Conservation (phyloP, 2,797 vertebrate species). For the Tamandua tetradactyla region DNA sequence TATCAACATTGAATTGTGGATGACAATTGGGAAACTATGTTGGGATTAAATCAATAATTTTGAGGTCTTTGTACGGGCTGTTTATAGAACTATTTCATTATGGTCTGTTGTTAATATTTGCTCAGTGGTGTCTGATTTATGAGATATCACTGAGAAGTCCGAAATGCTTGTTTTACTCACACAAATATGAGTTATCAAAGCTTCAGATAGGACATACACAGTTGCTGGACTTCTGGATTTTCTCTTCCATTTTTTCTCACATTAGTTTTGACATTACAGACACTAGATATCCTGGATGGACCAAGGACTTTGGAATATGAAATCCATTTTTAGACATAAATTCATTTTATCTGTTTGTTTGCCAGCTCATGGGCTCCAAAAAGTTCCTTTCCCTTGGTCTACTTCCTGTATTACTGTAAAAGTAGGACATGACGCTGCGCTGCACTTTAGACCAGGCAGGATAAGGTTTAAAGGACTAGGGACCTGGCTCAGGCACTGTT, state of each 20-base stretch:
- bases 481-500: neutral
- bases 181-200: slow-evolving; percentile 48
- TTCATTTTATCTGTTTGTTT: slow-evolving; percentile 9
- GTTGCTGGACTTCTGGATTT: slow-evolving; percentile 64
- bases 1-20: neutral
- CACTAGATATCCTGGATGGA: slow-evolving; percentile 49
- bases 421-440: neutral
- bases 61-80: neutral
- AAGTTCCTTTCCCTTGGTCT: neutral
- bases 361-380: neutral
- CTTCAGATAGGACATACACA: slow-evolving; percentile 27
- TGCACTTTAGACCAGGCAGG: neutral
- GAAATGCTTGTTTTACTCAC: neutral
- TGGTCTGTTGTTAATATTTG: neutral
- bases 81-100: neutral
- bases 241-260: slow-evolving; percentile 2
- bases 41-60: neutral
- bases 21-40: neutral
- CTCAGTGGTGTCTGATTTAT: neutral
- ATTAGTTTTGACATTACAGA: slow-evolving; percentile 66
- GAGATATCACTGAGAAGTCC: neutral
- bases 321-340: slow-evolving; percentile 48
- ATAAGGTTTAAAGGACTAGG: neutral
- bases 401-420: neutral
- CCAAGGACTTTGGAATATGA: neutral